A percentile compares a stretch with the other conserved stretches of the same genome.
These are phyloP conservation scores for Cygnus buccinator DNA, from an alignment of 2,113 vertebrate species.

Conservation along the genomic window DNA sequence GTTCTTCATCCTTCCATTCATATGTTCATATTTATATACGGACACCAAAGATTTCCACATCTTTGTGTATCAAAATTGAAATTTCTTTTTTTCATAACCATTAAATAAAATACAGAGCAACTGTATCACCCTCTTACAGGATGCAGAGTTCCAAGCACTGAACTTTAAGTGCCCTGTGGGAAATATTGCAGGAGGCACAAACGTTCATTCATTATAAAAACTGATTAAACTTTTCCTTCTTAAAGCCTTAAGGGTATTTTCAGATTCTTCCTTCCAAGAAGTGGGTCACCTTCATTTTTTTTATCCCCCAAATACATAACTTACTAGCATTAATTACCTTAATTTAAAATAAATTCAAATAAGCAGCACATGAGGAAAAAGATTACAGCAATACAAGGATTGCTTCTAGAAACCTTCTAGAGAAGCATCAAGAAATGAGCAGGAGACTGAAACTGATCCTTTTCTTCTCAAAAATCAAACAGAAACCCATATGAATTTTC, in stretches of 20 bases:
- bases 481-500: background rate
- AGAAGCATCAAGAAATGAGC: background rate
- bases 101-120: background rate
- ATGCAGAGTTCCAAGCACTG: background rate
- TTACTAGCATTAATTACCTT: slow-evolving; percentile 28
- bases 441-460: background rate
- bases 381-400: background rate
- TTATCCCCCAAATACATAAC: background rate
- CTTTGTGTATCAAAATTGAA: background rate
- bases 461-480: background rate
- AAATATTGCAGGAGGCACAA: background rate
- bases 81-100: background rate
- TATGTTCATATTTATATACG: background rate
- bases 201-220: slow-evolving; percentile 34
- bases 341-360: slow-evolving; percentile 12
- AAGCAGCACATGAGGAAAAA: background rate
- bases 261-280: slow-evolving; percentile 24
- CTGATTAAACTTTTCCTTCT: slow-evolving; percentile 37
- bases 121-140: background rate
- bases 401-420: background rate
- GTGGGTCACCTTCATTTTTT: background rate
- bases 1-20: background rate
- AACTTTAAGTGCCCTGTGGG: background rate
- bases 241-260: slow-evolving; percentile 31
- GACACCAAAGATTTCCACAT: background rate